These are phyloP conservation scores for Mus spicilegus DNA, from an alignment of 2,113 vertebrate species.

Conservation along the genomic window DNA sequence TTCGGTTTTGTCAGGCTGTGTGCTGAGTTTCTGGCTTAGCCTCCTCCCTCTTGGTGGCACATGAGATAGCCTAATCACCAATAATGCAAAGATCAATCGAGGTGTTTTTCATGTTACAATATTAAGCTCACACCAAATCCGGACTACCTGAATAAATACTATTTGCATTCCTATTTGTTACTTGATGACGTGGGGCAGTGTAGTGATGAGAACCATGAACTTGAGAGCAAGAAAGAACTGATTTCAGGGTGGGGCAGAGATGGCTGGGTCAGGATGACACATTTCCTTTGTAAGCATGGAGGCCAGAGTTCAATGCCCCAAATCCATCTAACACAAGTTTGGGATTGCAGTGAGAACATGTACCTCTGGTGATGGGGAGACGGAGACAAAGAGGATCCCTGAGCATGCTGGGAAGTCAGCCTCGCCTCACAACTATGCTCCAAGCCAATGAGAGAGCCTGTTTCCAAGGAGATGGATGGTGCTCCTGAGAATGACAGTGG, in stretches of 20 bases:
- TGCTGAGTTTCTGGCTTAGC: neutral
- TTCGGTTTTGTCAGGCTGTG: neutral
- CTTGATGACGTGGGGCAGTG: neutral
- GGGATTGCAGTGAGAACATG: too few species aligned
- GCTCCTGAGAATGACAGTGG: neutral
- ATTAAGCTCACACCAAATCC: conserved; percentile 46
- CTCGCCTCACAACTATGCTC: neutral
- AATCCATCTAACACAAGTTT: neutral
- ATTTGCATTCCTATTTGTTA: neutral
- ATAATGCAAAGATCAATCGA: conserved; percentile 46
- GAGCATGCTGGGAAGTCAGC: neutral
- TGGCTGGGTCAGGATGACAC: neutral
- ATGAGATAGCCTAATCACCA: neutral
- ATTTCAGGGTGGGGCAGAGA: neutral
- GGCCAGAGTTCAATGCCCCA: neutral
- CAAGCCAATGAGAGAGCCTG: neutral
- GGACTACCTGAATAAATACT: neutral
- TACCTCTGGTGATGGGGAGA: neutral
- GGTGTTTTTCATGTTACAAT: conserved; percentile 22
- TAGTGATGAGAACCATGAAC: neutral
- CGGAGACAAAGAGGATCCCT: too few species aligned
- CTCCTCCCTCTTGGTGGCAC: neutral
- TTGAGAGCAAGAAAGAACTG: conserved; percentile 23
- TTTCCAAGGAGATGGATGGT: neutral
- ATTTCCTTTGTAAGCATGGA: too few species aligned